Evolutionary conservation across 2,113 vertebrate genomes (phyloP), one percentile per base, ranked within the genome.

Genomic region (Maccullochella peelii): DNA sequence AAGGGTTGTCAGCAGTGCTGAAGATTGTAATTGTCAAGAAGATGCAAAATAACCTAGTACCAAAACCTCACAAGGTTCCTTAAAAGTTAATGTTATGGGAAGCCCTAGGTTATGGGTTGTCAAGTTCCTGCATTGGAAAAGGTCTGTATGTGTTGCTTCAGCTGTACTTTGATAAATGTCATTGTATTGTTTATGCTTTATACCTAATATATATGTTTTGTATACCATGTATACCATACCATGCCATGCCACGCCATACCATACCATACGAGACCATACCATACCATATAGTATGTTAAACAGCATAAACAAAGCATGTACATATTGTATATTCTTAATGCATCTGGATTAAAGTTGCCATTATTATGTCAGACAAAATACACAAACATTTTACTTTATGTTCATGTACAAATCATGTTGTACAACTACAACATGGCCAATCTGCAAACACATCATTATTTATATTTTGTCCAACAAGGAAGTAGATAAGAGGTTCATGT

Each of bases 11-110:
- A 42, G 68, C 40, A 68, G 23, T 42, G n/a, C 71, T 68, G 62
- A 52, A n/a, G 57, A 68, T 65, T 76, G 27, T 63, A 71, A 69
- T 88, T 74, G 14, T 77, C 58, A 82, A 42, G 21, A 67, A 73
- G 61, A 70, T 38, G 50, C 23, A 79, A 69, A 52, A 30, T 6
- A 70, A 27, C 16, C 27, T 52, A 52, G 27, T 30, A 23, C 16
- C 66, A 25, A 40, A 72, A 42, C 42, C 14, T 77, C 33, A 47
- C 8, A 57, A 1, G 36, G 69, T 77, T 80, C n/a, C 57, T n/a
- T 33, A 12, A 52, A 80, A 14, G 52, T 66, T 59, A 20, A 20
- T 23, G 7, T n/a, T 27, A 38, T 6, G 7, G 50, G 25, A n/a
- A n/a, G n/a, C n/a, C n/a, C n/a, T n/a, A n/a, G n/a, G n/a, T n/a